Evolutionary conservation across 2,113 vertebrate species (phyloP), one percentile per base, ranked within the genome.

Genomic region (Albula glossodonta): DNA sequence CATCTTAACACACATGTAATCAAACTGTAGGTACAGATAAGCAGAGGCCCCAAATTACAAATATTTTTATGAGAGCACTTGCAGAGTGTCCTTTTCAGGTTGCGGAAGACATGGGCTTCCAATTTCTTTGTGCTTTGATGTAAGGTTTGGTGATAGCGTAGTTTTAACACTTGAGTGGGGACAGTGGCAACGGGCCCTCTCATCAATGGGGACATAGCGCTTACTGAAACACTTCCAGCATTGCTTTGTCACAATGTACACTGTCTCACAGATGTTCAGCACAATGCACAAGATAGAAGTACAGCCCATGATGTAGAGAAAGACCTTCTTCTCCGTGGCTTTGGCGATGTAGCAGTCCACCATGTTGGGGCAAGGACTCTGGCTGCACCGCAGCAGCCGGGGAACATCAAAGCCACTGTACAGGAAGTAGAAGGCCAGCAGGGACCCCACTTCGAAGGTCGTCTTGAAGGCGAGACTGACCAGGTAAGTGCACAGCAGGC

Each of bases 321-420:
- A 98, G 88, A 98, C 92, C 49, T 91, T 97, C 91, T 97, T 99
- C 92, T 98, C 97, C 0, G 96, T 98, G 57, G 97, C 93, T 88
- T 92, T 96, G 87, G 94, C 92, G 79, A 97, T 93, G 53, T 93
- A 97, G 87, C 97, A 98, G 89, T 98, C 96, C 78, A 97, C 97
- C 0, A 88, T 94, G 89, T 93, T 96, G 81, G 97, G 97, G 53
- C 97, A 99, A 13, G 97, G 97, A 13, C 88, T 93, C 86, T 94
- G 11, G 48, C 91, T 92, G 87, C 97, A 97, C 87, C 92, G 96
- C 51, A 97, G 86, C 60, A 97, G 87, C 0, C 8, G 88, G 7
- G 97, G 96, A 17, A 97, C 93, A 4, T 90, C 51, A 25, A 98
- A 98, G 84, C 97, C 97, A 0, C 92, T 90, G 83, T 96, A 98